phyloP scores from a whole-genome alignment of 1,140 invertebrate species.

The Aricia agestis region DNA sequence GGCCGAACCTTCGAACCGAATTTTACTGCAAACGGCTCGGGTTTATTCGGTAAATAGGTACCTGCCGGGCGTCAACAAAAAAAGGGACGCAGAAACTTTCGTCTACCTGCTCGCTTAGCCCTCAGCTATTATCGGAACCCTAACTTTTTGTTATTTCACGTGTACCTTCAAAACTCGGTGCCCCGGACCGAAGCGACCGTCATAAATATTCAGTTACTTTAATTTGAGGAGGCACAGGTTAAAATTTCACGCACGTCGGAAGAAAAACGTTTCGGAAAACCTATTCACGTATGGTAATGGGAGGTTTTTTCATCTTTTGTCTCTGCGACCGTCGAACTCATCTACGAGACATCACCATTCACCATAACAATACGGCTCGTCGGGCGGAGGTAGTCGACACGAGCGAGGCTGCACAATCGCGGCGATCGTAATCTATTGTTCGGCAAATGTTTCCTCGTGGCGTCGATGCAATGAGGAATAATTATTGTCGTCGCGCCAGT shows the following conservation, averaged over 20 bases:
- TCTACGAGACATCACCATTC: slow-evolving; percentile 60
- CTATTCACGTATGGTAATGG: slow-evolving; percentile 22
- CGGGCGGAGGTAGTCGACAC: slow-evolving; percentile 62
- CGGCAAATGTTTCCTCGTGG: slow-evolving; percentile 41
- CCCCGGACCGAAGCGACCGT: slow-evolving; percentile 19
- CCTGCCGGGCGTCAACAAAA: slow-evolving; percentile 56
- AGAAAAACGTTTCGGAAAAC: slow-evolving; percentile 18
- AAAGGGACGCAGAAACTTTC: slow-evolving; percentile 48
- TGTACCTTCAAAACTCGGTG: slow-evolving; percentile 17
- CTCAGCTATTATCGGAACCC: slow-evolving; percentile 38
- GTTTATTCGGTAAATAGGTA: slow-evolving; percentile 32
- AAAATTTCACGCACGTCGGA: background rate
- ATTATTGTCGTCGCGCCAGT: slow-evolving; percentile 42
- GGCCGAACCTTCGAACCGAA: background rate
- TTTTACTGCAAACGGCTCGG: background rate
- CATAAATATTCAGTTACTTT: slow-evolving; percentile 14
- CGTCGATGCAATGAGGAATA: slow-evolving; percentile 45
- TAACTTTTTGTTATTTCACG: slow-evolving; percentile 21
- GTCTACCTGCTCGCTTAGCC: slow-evolving; percentile 59
- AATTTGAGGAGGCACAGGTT: background rate
- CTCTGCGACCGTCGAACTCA: slow-evolving; percentile 51
- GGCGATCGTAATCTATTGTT: slow-evolving; percentile 66
- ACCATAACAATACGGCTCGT: slow-evolving; percentile 62
- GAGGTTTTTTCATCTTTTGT: slow-evolving; percentile 45
- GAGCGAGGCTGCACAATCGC: slow-evolving; percentile 47